phyloP scores from a whole-genome alignment of 2,797 vertebrate species.

The Malacoctenus gilli region DNA sequence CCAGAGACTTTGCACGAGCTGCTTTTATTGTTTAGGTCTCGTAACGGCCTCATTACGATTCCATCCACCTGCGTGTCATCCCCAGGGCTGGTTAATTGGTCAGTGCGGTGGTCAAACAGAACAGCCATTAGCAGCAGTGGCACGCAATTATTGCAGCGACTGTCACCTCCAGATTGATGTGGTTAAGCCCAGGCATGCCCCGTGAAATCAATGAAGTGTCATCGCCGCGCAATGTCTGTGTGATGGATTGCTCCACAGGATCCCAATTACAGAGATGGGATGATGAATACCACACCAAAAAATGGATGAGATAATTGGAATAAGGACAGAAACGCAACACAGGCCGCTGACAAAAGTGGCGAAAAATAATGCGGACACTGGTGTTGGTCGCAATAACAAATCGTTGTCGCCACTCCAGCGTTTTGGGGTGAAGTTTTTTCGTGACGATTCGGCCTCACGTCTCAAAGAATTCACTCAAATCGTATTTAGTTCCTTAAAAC shows the following conservation, averaged over 20 bases:
- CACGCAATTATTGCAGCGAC: constrained; percentile 64
- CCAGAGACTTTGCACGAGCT: too few relatives aligned
- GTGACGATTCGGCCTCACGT: too few relatives aligned
- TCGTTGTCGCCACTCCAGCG: too few relatives aligned
- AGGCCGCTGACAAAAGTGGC: constrained; percentile 56
- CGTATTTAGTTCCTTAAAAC: too few relatives aligned
- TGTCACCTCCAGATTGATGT: constrained; percentile 75
- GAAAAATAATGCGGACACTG: constrained; percentile 34
- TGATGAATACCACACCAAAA: constrained; percentile 64
- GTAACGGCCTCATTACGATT: constrained; percentile 56
- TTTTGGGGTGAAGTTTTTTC: too few relatives aligned
- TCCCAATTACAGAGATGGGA: constrained; percentile 71
- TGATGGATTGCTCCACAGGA: constrained; percentile 75
- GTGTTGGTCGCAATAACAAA: too few relatives aligned
- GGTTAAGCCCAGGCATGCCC: constrained; percentile 60
- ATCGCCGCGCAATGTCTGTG: constrained; percentile 64
- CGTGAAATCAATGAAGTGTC: constrained; percentile 79
- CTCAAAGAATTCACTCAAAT: too few relatives aligned
- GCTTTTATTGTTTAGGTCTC: too few relatives aligned
- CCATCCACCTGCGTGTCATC: constrained; percentile 52
- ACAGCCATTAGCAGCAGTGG: constrained; percentile 61
- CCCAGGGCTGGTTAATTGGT: constrained; percentile 65
- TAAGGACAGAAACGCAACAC: constrained; percentile 49
- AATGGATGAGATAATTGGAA: constrained; percentile 67
- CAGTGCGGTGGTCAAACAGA: constrained; percentile 65